Evolutionary conservation across 2,888 invertebrate species (phyloP).

Genomic region (Melikaiella ostensackeni): DNA sequence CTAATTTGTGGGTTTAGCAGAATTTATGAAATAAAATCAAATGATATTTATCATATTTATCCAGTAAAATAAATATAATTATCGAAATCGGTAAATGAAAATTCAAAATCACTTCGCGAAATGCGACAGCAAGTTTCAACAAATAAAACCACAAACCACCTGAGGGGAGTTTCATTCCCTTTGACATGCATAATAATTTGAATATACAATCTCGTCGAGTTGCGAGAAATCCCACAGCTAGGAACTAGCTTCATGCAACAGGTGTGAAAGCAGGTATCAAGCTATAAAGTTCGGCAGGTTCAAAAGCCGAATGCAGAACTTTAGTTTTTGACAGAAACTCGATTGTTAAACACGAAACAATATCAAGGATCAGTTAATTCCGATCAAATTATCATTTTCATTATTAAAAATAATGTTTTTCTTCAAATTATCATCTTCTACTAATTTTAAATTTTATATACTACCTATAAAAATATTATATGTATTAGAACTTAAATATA

Average conservation of each 20-base stretch:
- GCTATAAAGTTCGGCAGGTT: neutral
- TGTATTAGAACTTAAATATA: neutral
- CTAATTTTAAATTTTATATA: neutral
- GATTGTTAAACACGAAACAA: neutral
- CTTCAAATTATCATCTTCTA: neutral
- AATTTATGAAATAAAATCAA: neutral
- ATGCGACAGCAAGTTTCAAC: neutral
- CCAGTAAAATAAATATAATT: neutral
- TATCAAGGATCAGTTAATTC: neutral
- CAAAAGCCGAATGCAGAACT: neutral
- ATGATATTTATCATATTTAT: neutral
- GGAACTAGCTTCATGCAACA: slow-evolving; percentile 33
- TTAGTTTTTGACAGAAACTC: neutral
- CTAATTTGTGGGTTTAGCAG: neutral
- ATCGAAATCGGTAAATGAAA: neutral
- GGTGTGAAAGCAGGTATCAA: slow-evolving; percentile 26
- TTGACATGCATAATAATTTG: slow-evolving; percentile 25
- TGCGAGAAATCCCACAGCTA: slow-evolving; percentile 19
- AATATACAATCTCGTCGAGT: neutral
- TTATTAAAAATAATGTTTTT: no score
- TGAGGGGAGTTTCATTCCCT: slow-evolving; percentile 15
- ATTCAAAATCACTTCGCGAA: neutral
- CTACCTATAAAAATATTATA: neutral
- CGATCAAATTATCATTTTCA: neutral
- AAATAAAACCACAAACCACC: slow-evolving; percentile 14